Conservation (phyloP, 2,797 vertebrate species). For the Adelosebastes latens region DNA sequence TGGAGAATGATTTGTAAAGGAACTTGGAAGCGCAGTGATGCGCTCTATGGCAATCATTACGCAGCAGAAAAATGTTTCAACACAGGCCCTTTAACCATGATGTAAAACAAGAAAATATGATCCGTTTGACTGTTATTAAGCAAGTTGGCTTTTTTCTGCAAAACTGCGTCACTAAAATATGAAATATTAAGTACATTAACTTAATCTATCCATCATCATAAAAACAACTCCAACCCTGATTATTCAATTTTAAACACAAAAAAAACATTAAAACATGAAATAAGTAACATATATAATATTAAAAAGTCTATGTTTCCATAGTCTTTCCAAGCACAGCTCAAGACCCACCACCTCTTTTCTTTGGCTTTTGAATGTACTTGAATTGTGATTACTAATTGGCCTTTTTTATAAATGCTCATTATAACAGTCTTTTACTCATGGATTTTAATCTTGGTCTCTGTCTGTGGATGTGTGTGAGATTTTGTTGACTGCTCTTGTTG, state of each 20-base stretch:
- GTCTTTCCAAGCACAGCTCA: too few relatives aligned
- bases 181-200: not conserved
- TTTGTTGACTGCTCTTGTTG: too few relatives aligned
- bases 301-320: too few relatives aligned
- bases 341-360: too few relatives aligned
- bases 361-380: too few relatives aligned
- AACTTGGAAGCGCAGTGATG: slow-evolving; percentile 1
- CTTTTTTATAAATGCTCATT: too few relatives aligned
- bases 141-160: not conserved
- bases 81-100: not conserved
- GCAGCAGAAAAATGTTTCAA: slow-evolving; percentile 23
- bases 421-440: too few relatives aligned
- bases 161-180: slow-evolving; percentile 19
- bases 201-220: not conserved
- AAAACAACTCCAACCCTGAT: rapidly evolving
- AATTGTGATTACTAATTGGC: too few relatives aligned
- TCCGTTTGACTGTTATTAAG: not conserved
- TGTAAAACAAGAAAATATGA: not conserved
- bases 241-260: not conserved
- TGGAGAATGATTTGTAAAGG: slow-evolving; percentile 2
- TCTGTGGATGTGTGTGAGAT: too few relatives aligned
- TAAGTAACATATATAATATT: not conserved
- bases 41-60: slow-evolving; percentile 1
- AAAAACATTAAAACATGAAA: not conserved
- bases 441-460: too few relatives aligned